These are phyloP conservation scores for Trachelus iudaicus DNA, from an alignment of 2,888 invertebrate genomes.

Conservation along the genomic window DNA sequence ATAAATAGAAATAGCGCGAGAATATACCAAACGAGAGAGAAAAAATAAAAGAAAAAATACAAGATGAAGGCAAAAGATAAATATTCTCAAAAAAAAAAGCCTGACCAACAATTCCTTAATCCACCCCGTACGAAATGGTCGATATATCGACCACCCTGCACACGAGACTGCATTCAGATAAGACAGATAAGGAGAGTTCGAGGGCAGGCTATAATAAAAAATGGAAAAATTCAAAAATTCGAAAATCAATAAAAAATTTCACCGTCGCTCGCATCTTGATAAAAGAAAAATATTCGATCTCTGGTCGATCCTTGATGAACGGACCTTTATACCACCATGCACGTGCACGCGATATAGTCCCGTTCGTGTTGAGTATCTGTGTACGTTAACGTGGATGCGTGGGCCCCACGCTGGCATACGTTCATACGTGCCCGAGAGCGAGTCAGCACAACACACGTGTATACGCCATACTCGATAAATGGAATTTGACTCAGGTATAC, in stretches of 20 bases:
- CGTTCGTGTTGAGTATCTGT: too few species aligned
- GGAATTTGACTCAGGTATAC: constrained; percentile 41
- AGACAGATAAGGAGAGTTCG: too few species aligned
- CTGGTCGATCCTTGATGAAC: neutral
- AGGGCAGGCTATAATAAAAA: too few species aligned
- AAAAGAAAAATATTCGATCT: too few species aligned
- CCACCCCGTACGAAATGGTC: too few species aligned
- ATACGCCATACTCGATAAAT: constrained; percentile 9
- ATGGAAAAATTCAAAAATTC: too few species aligned
- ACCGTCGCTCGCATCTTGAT: too few species aligned
- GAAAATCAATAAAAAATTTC: too few species aligned
- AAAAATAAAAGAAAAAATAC: neutral
- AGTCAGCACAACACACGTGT: neutral
- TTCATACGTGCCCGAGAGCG: neutral
- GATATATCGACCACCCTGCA: too few species aligned
- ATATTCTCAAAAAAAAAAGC: constrained; percentile 6
- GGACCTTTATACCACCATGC: constrained; percentile 1
- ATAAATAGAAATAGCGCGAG: neutral
- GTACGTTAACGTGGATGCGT: neutral
- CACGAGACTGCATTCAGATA: too few species aligned
- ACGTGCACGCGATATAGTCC: neutral
- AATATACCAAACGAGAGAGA: neutral
- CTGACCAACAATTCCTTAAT: neutral
- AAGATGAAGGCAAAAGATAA: neutral
- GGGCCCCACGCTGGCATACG: neutral